A percentile compares a stretch with the other conserved stretches of the same genome.
phyloP scores from a whole-genome alignment of 2,888 invertebrate species.

The Nymphalis c-album region DNA sequence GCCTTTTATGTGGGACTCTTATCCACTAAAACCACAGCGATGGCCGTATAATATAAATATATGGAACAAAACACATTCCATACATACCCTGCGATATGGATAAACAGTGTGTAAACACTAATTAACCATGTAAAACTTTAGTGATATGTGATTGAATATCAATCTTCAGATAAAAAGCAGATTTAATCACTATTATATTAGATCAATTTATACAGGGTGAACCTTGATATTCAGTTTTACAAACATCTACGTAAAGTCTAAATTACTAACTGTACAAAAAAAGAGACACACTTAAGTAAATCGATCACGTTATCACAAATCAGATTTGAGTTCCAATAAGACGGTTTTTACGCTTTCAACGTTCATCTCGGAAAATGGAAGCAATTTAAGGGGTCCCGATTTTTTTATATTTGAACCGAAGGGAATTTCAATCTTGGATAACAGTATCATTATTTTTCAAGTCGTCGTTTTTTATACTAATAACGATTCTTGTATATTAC shows the following conservation, averaged over 20 bases:
- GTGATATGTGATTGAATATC: no score
- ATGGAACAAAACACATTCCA: no score
- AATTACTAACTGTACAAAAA: constrained; percentile 3
- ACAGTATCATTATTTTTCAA: constrained; percentile 8
- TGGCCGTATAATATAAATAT: no score
- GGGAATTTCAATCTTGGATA: constrained; percentile 11
- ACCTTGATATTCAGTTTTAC: no score
- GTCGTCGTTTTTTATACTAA: background rate
- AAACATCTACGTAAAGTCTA: background rate
- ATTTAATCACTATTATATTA: background rate
- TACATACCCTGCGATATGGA: no score
- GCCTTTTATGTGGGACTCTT: no score
- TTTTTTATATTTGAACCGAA: constrained; percentile 36
- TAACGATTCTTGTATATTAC: background rate
- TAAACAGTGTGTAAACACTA: no score
- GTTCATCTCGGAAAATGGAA: constrained; percentile 57
- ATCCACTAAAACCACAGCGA: no score
- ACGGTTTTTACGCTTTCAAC: constrained; percentile 48
- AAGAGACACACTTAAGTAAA: constrained; percentile 37
- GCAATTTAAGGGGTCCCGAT: constrained; percentile 46
- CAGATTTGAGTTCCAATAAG: constrained; percentile 57
- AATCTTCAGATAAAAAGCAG: no score
- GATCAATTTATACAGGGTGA: background rate
- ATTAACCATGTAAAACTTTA: no score
- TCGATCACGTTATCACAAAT: constrained; percentile 55